phyloP scores from a whole-genome alignment of 2,888 invertebrate species.

The Drosophila neotestacea region DNA sequence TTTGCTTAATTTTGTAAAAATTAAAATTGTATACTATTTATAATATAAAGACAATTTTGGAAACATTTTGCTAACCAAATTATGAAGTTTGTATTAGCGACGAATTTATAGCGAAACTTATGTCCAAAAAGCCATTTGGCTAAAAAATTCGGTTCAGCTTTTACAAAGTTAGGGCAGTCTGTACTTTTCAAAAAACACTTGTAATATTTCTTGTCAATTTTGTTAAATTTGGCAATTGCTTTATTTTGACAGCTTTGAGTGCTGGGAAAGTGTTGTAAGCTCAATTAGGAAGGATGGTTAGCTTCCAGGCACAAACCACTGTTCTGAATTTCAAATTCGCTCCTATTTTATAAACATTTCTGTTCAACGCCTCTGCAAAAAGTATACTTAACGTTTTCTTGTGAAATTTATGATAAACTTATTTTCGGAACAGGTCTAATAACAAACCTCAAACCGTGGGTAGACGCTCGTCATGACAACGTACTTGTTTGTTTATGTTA shows the following conservation, averaged over 20 bases:
- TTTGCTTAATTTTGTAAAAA: no score
- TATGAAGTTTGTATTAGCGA: no score
- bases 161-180: no score
- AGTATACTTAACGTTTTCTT: not conserved
- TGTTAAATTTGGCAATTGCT: not conserved
- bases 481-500: conserved; percentile 38
- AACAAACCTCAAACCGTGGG: conserved; percentile 19
- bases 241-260: not conserved
- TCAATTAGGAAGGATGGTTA: not conserved
- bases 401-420: not conserved
- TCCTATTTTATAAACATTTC: not conserved
- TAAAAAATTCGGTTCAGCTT: no score
- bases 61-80: no score
- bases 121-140: no score
- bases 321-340: not conserved
- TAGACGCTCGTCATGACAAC: conserved; percentile 38
- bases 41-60: no score
- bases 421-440: conserved; percentile 1
- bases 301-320: not conserved
- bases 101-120: no score
- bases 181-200: no score
- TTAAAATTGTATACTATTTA: no score
- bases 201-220: not conserved
- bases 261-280: not conserved
- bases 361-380: no score